Base-by-base conservation (phyloP, 2,888 invertebrate species). In the Caenorhabditis auriculariae region DNA sequence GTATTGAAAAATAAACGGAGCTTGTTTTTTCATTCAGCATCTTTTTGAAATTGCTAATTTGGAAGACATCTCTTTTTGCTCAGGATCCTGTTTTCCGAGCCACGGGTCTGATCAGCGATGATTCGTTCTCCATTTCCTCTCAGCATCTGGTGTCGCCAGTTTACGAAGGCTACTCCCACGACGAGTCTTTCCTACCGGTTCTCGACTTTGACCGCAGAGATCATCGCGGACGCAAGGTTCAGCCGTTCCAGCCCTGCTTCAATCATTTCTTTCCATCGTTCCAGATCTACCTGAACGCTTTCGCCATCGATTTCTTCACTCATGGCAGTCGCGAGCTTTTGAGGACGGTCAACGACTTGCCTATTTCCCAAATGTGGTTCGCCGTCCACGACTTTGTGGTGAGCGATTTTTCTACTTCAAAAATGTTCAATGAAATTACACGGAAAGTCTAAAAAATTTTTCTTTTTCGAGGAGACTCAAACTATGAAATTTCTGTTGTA, bases 231-330 rank as follows among this genome's bases (percentile, higher is more conserved):
- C 53, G 72, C n/a, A 70, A 58, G 57, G 70, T 69, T 12, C 12
- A 42, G 19, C 21, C 17, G 9, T 2, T 29, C 4, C 17, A 44
- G 7, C 9, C 9, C 21, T 41, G 9, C n/a, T 15, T 9, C 7
- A 17, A 41, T 41, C 9, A 12, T 41, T 17, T 41, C 7, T 9
- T 15, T 15, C 9, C 35, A 9, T 32, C 35, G n/a, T 21, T 44
- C 26, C 24, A 74, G 66, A 66, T 78, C 41, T 58, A 70, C 46
- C 54, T 57, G 44, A 79, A 80, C 54, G 75, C 79, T 4, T 79
- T 71, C 48, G 78, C 74, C n/a, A 62, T 66, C 42, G 79, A 80
- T 54, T 78, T 80, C 61, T 79, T 66, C 67, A 60, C 60, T 21
- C 66, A 73, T 32, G 76, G 72, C 15, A 75, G 77, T 6, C 50